These are phyloP conservation scores for Hippoglossus hippoglossus DNA, from an alignment of 2,797 vertebrate genomes.

Conservation along the genomic window DNA sequence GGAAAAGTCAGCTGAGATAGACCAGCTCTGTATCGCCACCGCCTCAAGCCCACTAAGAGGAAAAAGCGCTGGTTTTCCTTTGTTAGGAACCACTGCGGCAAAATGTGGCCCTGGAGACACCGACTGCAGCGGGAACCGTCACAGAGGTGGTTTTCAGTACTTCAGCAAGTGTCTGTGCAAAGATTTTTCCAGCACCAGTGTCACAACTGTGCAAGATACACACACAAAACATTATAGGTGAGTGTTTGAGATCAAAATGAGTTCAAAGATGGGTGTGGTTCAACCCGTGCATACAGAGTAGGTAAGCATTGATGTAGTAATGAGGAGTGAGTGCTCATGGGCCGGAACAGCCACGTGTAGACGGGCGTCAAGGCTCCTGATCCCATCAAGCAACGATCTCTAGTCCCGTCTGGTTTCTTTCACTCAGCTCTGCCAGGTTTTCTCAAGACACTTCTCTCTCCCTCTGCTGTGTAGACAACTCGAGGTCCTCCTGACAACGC, in stretches of 20 bases:
- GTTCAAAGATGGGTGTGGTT: neutral
- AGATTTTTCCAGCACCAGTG: neutral
- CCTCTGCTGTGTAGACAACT: conserved; percentile 43
- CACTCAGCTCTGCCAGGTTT: conserved; percentile 22
- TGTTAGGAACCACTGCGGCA: neutral
- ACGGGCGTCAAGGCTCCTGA: neutral
- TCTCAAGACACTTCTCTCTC: conserved; percentile 13
- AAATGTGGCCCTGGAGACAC: neutral
- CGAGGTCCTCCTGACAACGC: conserved; percentile 57
- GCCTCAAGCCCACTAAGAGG: conserved; percentile 12
- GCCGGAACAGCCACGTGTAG: neutral
- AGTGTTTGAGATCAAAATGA: neutral
- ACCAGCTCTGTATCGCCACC: conserved; percentile 28
- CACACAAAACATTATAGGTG: neutral
- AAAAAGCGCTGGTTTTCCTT: conserved; percentile 9
- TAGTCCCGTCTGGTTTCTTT: conserved; percentile 2
- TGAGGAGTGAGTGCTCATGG: neutral
- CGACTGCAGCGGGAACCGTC: neutral
- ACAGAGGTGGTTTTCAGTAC: neutral
- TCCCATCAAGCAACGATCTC: neutral
- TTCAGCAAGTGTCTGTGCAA: no score
- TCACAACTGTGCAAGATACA: neutral
- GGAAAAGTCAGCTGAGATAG: conserved; percentile 29
- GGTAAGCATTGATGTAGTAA: neutral
- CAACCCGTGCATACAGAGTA: no score